Percentiles rank a stretch among this genome's conserved stretches.
These are phyloP conservation scores for Thripadectes ignobilis DNA, from an alignment of 2,797 vertebrate genomes.

Conservation along the genomic window DNA sequence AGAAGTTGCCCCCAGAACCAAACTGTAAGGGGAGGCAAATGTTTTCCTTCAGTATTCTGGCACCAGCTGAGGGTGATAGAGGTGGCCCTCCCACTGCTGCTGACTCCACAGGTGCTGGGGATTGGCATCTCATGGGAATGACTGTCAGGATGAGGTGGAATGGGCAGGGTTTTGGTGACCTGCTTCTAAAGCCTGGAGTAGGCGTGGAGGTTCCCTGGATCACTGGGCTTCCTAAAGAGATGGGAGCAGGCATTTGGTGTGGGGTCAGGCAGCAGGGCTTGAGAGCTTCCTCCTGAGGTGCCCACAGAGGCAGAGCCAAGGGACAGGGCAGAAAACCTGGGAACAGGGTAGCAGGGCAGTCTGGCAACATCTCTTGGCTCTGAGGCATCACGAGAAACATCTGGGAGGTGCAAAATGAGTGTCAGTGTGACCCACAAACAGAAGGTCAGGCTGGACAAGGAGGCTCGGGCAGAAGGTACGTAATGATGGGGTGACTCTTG, in stretches of 20 bases:
- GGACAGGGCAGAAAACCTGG: neutral
- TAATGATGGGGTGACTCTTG: slow-evolving; percentile 1
- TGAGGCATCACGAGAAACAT: neutral
- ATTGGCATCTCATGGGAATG: fast-evolving
- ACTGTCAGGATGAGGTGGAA: neutral
- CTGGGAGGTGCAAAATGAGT: neutral
- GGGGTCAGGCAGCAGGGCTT: neutral
- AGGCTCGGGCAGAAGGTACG: neutral
- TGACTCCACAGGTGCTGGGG: neutral
- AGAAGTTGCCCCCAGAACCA: neutral
- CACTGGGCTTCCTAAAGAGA: neutral
- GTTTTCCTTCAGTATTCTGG: neutral
- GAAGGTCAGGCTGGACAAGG: neutral
- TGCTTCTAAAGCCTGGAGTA: neutral
- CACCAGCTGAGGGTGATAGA: neutral
- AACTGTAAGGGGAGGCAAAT: no score
- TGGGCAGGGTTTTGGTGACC: neutral
- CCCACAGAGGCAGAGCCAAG: neutral
- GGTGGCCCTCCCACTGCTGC: neutral
- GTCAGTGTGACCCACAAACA: neutral
- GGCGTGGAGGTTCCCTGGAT: neutral
- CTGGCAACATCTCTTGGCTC: neutral
- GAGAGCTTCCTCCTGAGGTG: neutral
- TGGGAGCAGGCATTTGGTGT: fast-evolving
- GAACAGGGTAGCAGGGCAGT: neutral